Base-by-base conservation (phyloP, 2,888 invertebrate genomes). In the Chromoteleia sp. region DNA sequence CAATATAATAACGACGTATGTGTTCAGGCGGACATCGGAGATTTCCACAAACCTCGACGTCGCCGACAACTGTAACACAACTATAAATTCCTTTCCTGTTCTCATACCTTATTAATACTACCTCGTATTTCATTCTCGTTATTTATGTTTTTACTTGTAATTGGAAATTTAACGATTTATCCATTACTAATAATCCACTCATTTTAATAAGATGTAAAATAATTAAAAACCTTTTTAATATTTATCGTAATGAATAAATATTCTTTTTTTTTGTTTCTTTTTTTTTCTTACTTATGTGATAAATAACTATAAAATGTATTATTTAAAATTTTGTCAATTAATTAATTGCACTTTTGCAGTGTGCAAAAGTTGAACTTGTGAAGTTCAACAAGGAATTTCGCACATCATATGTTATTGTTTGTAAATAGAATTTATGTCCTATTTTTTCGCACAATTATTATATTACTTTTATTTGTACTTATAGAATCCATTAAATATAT, bases 1-100 rank as follows among this genome's bases (percentile, higher is more conserved):
- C 63, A 79, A 79, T 73, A 68, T 67, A 75, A 81, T 65, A 68
- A 73, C 68, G 52, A 41, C 8, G 45, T 36, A 45, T 58, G 21
- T 29, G 63, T 21, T 48, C 30, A 4, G 36, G 48, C 33, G 54
- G 58, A 58, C 74, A 56, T 67, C 68, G 59, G 19, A 17, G 41
- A 54, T 68, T 43, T 67, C 41, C n/a, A 45, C 25, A 65, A 63
- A 65, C 63, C 63, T 59, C 61, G 52, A 52, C 17, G 61, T 54
- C 54, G 68, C 43, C 43, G 41, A 59, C 50, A 29, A 61, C 30
- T 45, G 17, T 33, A 45, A 61, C 29, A 12, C 17, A 61, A 48
- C 59, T 43, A 43, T 61, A 58, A 50, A 59, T 50, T 59, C 17
- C 19, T 41, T 36, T 29, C 15, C 50, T 14, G 29, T 21, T 65